Evolutionary conservation across 2,113 vertebrate genomes (phyloP), one percentile per base, ranked within the genome.

Genomic region (Aegypius monachus): DNA sequence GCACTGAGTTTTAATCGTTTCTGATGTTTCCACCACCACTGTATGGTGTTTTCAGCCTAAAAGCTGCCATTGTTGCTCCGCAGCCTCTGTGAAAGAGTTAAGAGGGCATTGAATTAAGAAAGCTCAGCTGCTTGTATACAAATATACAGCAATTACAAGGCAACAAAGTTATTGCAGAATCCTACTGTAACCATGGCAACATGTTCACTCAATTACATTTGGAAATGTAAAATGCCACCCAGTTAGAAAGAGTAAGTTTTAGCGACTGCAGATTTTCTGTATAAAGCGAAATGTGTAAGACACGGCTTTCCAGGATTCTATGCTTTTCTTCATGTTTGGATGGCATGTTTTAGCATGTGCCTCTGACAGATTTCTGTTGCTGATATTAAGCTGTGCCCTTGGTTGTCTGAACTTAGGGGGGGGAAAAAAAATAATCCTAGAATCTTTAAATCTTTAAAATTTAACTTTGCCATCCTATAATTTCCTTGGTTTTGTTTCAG

Each of bases 131-230:
- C 92, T 95, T 97, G 96, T 97, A 81, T 97, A 97, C 96, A 97
- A 96, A 96, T 97, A 96, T 90, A 67, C 91, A 80, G 89, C 94
- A 95, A 95, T 96, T 97, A 95, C 80, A 73, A 96, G 95, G 94
- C 97, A 97, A 93, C 94, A 94, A 97, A 97, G 97, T 97, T 97
- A 97, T 96, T 97, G 91, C 96, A 97, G 94, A 96, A 89, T 92
- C 92, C 89, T 91, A 47, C 95, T 16, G 96, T 97, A 87, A 23
- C 96, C 95, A 95, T 97, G 95, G 96, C 93, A 95, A 97, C 95
- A 40, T 88, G 85, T 84, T 96, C 95, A 77, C 94, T 97, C 96
- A 88, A 93, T 97, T 97, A 88, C 97, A 89, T 93, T 97, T 97
- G 94, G 97, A 96, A 96, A 97, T 97, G 87, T 90, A 88, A 97